These are phyloP conservation scores for Anomalospiza imberbis DNA, from an alignment of 2,797 vertebrate species.

Conservation along the genomic window DNA sequence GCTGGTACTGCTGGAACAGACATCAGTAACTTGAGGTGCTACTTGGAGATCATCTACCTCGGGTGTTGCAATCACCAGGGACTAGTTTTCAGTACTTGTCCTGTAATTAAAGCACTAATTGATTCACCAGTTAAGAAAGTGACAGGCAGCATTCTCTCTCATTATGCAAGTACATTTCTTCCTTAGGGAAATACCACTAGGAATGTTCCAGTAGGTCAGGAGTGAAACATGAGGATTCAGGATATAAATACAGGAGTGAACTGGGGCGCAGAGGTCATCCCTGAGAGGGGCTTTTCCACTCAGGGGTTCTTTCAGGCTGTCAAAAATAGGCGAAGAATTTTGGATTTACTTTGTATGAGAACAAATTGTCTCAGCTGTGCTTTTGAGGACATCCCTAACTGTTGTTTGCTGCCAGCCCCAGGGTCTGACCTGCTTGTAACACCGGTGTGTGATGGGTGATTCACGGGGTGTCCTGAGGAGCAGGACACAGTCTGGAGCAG, in stretches of 20 bases:
- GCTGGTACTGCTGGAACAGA: neutral
- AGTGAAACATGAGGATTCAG: neutral
- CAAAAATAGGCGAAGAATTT: neutral
- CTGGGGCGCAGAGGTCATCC: too few relatives aligned
- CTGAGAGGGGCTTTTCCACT: neutral
- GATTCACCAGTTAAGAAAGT: neutral
- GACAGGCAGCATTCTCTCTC: fast-evolving
- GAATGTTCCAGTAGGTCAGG: neutral
- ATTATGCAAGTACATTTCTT: neutral
- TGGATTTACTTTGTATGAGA: neutral
- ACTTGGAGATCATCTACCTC: fast-evolving
- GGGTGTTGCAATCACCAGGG: fast-evolving
- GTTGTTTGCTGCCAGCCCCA: neutral
- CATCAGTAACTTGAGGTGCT: neutral
- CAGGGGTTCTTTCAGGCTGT: fast-evolving
- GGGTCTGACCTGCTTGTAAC: neutral
- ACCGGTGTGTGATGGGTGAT: fast-evolving
- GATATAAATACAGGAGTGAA: neutral
- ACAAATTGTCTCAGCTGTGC: neutral
- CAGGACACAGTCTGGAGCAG: fast-evolving
- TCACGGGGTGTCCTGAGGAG: fast-evolving
- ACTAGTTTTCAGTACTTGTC: neutral
- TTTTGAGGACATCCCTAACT: neutral
- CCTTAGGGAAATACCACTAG: neutral
- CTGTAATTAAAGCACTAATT: neutral